Conservation (phyloP, 1,140 invertebrate genomes). For the Caenorhabditis latens region DNA sequence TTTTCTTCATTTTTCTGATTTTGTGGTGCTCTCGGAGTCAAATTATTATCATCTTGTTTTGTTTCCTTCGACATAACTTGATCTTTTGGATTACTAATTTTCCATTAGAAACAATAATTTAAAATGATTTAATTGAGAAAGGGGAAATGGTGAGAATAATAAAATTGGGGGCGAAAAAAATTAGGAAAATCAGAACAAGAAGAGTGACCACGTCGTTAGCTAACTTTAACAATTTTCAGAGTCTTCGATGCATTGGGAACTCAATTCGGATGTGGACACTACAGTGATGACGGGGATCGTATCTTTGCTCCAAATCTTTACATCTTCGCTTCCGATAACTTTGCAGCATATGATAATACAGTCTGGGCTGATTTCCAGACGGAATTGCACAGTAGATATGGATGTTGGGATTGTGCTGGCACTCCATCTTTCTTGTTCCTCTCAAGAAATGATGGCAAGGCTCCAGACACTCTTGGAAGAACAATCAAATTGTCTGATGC, state of each 20-base stretch:
- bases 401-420: constrained; percentile 27
- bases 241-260: constrained; percentile 20
- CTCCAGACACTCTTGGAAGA: not conserved
- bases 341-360: not conserved
- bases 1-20: constrained; percentile 10
- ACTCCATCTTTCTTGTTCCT: constrained; percentile 27
- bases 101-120: constrained; percentile 30
- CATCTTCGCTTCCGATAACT: constrained; percentile 41
- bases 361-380: not conserved
- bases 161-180: not conserved
- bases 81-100: constrained; percentile 25
- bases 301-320: constrained; percentile 42
- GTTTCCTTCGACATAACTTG: constrained; percentile 32
- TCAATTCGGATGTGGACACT: constrained; percentile 50
- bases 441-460: not conserved
- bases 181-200: not conserved
- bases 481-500: not conserved
- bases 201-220: not conserved
- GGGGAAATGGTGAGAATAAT: not conserved
- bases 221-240: not conserved
- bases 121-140: constrained; percentile 5
- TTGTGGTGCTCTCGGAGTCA: not conserved
- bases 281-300: constrained; percentile 19
- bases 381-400: constrained; percentile 7
- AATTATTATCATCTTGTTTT: not conserved